These are phyloP conservation scores for Operophtera brumata DNA, from an alignment of 2,888 invertebrate species.

Conservation along the genomic window DNA sequence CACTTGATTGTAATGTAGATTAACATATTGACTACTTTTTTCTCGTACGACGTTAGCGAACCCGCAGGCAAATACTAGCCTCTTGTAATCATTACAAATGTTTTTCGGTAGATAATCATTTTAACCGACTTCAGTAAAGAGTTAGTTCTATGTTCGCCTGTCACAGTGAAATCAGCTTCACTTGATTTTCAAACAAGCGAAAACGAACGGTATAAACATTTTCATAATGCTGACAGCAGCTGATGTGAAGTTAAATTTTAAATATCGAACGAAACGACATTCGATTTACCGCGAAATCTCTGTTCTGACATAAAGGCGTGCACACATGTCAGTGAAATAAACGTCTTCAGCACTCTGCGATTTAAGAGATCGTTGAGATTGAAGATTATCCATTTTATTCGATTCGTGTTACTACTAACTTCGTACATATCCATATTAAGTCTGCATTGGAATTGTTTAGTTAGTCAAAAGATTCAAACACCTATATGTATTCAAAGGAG, in stretches of 20 bases:
- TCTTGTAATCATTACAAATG: too few relatives aligned
- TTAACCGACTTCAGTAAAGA: too few relatives aligned
- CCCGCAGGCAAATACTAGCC: too few relatives aligned
- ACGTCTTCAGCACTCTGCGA: constrained; percentile 10
- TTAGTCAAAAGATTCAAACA: not conserved
- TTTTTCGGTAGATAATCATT: too few relatives aligned
- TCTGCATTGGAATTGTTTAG: not conserved
- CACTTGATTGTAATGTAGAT: too few relatives aligned
- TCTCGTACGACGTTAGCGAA: too few relatives aligned
- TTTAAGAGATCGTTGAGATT: constrained; percentile 19
- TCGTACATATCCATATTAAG: not conserved
- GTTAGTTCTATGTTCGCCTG: too few relatives aligned
- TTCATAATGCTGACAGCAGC: constrained; percentile 68
- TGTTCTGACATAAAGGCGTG: constrained; percentile 43
- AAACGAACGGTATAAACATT: constrained; percentile 52
- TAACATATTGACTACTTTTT: too few relatives aligned
- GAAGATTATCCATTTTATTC: constrained; percentile 19
- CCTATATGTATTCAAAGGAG: too few relatives aligned
- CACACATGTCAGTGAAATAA: constrained; percentile 48
- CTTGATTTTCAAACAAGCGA: constrained; percentile 9
- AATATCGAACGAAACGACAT: constrained; percentile 68
- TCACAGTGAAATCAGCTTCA: too few relatives aligned
- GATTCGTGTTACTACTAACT: constrained; percentile 12
- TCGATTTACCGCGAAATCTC: constrained; percentile 66
- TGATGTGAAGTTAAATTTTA: constrained; percentile 78